Conservation (phyloP, 2,888 invertebrate genomes). For the Germaria angustata region DNA sequence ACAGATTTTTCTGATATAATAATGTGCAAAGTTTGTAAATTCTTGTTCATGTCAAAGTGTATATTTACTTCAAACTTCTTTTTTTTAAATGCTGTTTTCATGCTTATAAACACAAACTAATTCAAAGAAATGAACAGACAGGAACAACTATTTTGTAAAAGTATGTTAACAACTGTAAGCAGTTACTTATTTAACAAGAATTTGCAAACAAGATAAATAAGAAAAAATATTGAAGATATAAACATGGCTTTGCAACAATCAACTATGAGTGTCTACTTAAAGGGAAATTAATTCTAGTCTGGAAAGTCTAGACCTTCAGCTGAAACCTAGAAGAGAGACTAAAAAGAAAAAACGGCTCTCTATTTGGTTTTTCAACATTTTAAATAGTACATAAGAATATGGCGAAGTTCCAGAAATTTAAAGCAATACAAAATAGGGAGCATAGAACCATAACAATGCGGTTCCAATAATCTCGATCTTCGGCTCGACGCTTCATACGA, state of each 20-base stretch:
- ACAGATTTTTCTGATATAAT: slow-evolving; percentile 32
- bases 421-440: no score
- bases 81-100: background rate
- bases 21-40: slow-evolving; percentile 58
- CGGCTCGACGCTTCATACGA: no score
- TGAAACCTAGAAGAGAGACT: no score
- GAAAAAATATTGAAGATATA: background rate
- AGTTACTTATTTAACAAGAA: slow-evolving; percentile 4
- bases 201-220: background rate
- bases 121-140: background rate
- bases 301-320: no score
- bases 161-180: background rate
- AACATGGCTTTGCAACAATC: background rate
- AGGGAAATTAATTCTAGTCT: no score
- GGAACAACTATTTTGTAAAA: background rate
- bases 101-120: background rate
- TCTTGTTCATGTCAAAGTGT: slow-evolving; percentile 22
- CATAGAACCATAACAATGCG: no score
- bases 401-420: no score
- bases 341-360: no score
- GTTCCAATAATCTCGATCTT: no score
- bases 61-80: background rate
- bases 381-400: no score
- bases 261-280: background rate
- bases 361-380: no score